Percentiles rank a stretch among this genome's conserved stretches.
Evolutionary conservation across 1,140 invertebrate species (phyloP).

Genomic region (Homarus americanus): DNA sequence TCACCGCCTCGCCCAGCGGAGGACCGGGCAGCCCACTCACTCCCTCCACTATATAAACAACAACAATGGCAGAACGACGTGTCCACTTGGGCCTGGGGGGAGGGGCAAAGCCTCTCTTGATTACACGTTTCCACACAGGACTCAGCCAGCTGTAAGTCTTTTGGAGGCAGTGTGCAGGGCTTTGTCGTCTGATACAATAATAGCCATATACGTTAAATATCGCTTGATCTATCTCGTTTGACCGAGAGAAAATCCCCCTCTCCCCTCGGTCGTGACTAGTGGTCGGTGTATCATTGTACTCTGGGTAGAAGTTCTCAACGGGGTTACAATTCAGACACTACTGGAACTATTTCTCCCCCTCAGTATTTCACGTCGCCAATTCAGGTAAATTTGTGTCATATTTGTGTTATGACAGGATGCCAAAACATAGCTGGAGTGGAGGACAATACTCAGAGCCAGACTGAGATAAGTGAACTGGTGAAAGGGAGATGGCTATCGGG

Average conservation of each 20-base stretch:
- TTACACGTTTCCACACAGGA: constrained; percentile 44
- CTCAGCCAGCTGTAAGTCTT: constrained; percentile 65
- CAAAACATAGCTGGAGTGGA: constrained; percentile 10
- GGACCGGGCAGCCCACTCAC: background rate
- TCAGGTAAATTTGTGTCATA: constrained; percentile 25
- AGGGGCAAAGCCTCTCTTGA: background rate
- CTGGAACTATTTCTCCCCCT: background rate
- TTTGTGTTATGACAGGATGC: constrained; percentile 32
- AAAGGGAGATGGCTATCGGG: constrained; percentile 7
- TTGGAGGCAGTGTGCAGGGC: background rate
- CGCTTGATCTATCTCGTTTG: constrained; percentile 58
- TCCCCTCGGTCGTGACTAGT: background rate
- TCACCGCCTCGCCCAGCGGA: too few relatives aligned
- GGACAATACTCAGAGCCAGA: constrained; percentile 3
- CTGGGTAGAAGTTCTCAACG: background rate
- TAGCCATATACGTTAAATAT: constrained; percentile 71
- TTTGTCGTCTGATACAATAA: constrained; percentile 67
- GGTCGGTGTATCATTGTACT: background rate
- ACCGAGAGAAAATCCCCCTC: constrained; percentile 10
- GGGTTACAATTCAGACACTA: constrained; percentile 1
- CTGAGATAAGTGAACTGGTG: background rate
- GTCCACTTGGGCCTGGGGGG: constrained; percentile 19
- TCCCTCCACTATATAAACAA: constrained; percentile 29
- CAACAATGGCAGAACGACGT: constrained; percentile 22
- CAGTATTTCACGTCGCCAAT: background rate